Base-by-base conservation (phyloP, 2,888 invertebrate genomes). In the Theretra japonica region DNA sequence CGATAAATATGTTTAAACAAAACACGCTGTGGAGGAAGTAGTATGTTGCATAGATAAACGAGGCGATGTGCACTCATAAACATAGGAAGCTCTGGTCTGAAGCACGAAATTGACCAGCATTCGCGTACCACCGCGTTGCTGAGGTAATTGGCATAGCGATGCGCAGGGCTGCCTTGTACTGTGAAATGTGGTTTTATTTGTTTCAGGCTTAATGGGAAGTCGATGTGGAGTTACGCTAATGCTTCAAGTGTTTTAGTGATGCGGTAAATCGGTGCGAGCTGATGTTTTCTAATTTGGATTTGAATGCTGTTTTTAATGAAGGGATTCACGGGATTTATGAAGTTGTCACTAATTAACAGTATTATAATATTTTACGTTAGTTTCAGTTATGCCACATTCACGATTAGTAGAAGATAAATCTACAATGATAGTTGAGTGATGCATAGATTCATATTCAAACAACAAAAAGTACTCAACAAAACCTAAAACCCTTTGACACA, bases 1-100 rank as follows among this genome's bases (percentile, higher is more conserved):
- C 85, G 86, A 91, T 92, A 93, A 93, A 93, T 90, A 90, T 91
- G 89, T 90, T 90, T 86, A 86, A 90, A 89, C 90, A 88, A 90
- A 92, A 91, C 88, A 86, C 86, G 86, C 85, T 82, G 84, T 84
- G 76, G 84, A 89, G 92, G 92, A 93, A 91, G 92, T 87, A 87
- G 86, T 92, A 90, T 82, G 83, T 91, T 89, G 91, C 86, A 90
- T 88, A 90, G 91, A 92, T 90, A 90, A 89, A 91, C 87, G 85
- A 82, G 82, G 79, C 74, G 76, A 79, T 76, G 79, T 80, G 83
- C 81, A 80, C 84, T 83, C 88, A 88, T 92, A 91, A 92, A 92
- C 86, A 86, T 86, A 83, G 84, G 79, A 80, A 85, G 85, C 84
- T 80, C 81, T 83, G 86, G 86, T 86, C 84, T 85, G 84, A 86